phyloP scores from a whole-genome alignment of 1,140 invertebrate genomes.

The Meteorus sp. region DNA sequence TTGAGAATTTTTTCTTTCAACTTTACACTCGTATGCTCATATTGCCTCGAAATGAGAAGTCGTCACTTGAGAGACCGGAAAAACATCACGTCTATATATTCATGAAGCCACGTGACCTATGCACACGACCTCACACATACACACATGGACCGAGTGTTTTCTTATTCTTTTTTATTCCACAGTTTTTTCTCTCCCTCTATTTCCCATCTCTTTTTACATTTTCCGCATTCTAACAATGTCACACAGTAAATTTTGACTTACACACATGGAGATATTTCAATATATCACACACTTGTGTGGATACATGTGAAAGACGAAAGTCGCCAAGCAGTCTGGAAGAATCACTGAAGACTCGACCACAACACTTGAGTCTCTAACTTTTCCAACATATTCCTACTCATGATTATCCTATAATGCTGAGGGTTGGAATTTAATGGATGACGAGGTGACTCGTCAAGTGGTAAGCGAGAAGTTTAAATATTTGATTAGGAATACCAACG shows the following conservation, averaged over 20 bases:
- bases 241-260: too few relatives aligned
- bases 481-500: neutral
- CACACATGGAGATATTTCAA: neutral
- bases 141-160: neutral
- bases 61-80: too few relatives aligned
- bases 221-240: neutral
- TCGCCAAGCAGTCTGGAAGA: constrained; percentile 26
- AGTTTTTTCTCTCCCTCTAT: neutral
- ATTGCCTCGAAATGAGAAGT: too few relatives aligned
- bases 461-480: constrained; percentile 3
- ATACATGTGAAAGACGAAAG: neutral
- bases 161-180: neutral
- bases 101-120: neutral
- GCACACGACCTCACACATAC: neutral
- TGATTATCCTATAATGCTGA: neutral
- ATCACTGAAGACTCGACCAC: neutral
- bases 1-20: too few relatives aligned
- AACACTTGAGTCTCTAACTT: too few relatives aligned
- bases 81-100: too few relatives aligned
- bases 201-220: neutral
- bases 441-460: neutral
- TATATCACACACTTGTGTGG: neutral
- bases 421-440: neutral
- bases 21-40: too few relatives aligned
- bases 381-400: neutral